Evolutionary conservation across 2,797 vertebrate species (phyloP), one percentile per base, ranked within the genome.

Genomic region (Scarus forsteni): DNA sequence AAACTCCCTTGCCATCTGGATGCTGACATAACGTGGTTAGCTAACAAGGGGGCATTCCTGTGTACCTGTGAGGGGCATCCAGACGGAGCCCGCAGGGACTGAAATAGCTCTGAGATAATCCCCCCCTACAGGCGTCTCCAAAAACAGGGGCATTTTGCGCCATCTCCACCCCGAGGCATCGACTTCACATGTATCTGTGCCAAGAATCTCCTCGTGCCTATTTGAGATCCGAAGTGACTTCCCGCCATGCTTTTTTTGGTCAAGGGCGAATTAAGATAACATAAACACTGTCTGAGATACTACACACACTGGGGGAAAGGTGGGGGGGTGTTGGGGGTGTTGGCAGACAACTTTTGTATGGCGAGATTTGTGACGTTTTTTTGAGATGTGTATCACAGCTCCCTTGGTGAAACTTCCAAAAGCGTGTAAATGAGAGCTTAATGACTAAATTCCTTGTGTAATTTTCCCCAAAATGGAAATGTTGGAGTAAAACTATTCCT

Each of bases 41-140:
- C 80, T 87, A 85, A 88, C 82, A 77, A 79, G 83, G 77, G 38
- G 84, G 80, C 90, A 91, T 91, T 90, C 88, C 86, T 89, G 80
- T 87, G 89, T 86, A 90, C 90, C 89, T 92, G 85, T 69, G 68
- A 27, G 79, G 81, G 87, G 80, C 63, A 79, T 84, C 73, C 79
- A 91, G 86, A 88, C 75, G 35, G 67, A 80, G 85, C 86, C 84
- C 54, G 60, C 75, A 70, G 77, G 27, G 89, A 90, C 90, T 78
- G 83, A 92, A 94, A 94, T 93, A 93, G 90, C 86, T 80, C 80
- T 0, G 15, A 82, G 80, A 90, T 93, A 93, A 93, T 92, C 89
- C 88, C 68, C 43, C 63, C 75, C 79, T 27, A 70, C 70, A 50
- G 71, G 84, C 85, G 81, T 79, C 79, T 82, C 82, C 73, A 82